These are phyloP conservation scores for Archocentrus centrarchus DNA, from an alignment of 2,113 vertebrate genomes.

Conservation along the genomic window DNA sequence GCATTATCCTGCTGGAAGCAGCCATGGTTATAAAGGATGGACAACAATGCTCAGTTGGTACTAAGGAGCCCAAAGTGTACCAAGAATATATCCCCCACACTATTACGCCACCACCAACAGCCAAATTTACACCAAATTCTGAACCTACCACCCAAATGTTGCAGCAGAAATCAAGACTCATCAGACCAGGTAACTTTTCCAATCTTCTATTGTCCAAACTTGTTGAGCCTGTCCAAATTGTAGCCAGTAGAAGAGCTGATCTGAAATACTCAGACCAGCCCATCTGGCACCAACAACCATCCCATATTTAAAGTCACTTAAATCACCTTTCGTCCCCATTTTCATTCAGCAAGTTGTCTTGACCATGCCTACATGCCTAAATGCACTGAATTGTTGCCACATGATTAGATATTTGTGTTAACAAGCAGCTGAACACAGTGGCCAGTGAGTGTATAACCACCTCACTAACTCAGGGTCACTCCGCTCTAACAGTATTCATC, in stretches of 20 bases:
- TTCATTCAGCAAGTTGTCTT: not conserved
- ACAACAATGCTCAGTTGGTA: not conserved
- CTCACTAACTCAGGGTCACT: not conserved
- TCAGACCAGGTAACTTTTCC: not conserved
- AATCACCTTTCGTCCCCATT: not conserved
- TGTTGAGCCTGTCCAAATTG: no score
- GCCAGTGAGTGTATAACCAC: not conserved
- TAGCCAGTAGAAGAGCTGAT: no score
- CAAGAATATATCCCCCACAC: not conserved
- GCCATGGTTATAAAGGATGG: not conserved
- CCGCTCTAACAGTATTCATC: not conserved
- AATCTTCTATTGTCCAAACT: not conserved
- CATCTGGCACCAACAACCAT: not conserved
- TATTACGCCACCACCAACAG: not conserved
- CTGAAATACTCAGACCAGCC: not conserved
- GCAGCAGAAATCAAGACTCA: not conserved
- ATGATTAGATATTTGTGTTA: not conserved
- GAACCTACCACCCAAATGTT: not conserved
- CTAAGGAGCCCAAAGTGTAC: not conserved
- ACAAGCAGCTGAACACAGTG: not conserved
- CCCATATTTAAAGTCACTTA: not conserved
- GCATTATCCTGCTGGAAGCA: not conserved
- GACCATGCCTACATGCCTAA: not conserved
- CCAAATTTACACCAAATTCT: not conserved
- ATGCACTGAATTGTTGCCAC: not conserved